Conservation (phyloP, 2,797 vertebrate species). For the Allochrocebus solatus region DNA sequence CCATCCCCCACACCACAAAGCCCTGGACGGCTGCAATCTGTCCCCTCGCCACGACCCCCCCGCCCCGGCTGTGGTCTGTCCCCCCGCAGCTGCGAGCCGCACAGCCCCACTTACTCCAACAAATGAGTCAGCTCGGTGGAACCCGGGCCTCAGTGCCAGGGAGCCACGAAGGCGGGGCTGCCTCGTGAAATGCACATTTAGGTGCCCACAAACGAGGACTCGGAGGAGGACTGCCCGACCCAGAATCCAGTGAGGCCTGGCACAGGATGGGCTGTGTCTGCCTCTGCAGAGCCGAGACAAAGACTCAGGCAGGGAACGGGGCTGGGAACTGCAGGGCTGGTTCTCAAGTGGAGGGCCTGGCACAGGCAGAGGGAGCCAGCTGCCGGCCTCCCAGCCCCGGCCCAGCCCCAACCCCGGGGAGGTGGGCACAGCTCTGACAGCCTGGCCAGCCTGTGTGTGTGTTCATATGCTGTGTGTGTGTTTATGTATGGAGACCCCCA, state of each 20-base stretch:
- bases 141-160: constrained; percentile 52
- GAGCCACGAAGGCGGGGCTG: constrained; percentile 59
- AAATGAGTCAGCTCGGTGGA: constrained; percentile 81
- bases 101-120: constrained; percentile 71
- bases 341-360: background rate
- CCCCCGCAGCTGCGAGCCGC: constrained; percentile 42
- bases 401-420: background rate
- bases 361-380: background rate
- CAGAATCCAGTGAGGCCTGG: constrained; percentile 44
- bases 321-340: background rate
- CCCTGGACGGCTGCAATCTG: background rate
- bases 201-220: constrained; percentile 38
- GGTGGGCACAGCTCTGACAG: background rate
- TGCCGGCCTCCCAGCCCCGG: background rate
- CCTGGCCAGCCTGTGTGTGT: background rate
- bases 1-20: no score
- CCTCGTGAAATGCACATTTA: constrained; percentile 83
- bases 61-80: no score
- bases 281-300: background rate
- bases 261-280: background rate
- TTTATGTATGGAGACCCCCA: background rate
- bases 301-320: background rate
- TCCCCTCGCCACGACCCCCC: background rate
- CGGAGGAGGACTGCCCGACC: constrained; percentile 64
- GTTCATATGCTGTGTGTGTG: background rate